Base-by-base conservation (phyloP, 1,140 invertebrate species). In the Thaumetopoea pityocampa region DNA sequence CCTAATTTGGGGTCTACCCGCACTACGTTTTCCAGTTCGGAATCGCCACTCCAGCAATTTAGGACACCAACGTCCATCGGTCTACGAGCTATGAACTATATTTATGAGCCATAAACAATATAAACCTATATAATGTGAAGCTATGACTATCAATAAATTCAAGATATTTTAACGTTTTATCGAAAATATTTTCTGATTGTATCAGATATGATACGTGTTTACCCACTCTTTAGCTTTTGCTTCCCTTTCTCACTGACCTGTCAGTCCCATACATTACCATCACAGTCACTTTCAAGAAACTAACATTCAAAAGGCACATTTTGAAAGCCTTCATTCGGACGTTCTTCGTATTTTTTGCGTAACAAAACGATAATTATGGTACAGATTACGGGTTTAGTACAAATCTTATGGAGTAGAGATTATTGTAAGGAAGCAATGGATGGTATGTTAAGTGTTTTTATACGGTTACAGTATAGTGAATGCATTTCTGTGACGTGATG, bases 401-500 rank as follows among this genome's bases (percentile, higher is more conserved):
- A 4, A 3, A 2, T 8, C 7, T 0, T 48, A 2, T 4, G 1
- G 5, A 0, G 4, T 17, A 11, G 4, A 2, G 2, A 8, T 18
- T 34, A 12, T n/a, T 23, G 10, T 27, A 8, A 4, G 30, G 23
- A 6, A 8, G 55, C 18, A 52, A 64, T 70, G 68, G 46, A 66
- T 53, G 12, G n/a, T 6, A 28, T 52, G 22, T 30, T 17, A 7
- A 22, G 19, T 5, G 23, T 34, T 48, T 9, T 24, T 9, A 29
- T 60, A 15, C 46, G 30, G 34, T 48, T 28, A 34, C 7, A 37
- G 54, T 51, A 44, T 47, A 57, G 55, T 64, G 56, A 61, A 67
- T 63, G 45, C 44, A 51, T 24, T 51, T 51, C 52, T 66, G 66
- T 76, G 73, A 76, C 71, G 71, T 67, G 50, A 37, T 48, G 52